phyloP scores from a whole-genome alignment of 53 echinoderm and acorn worm species.

The Paracentrotus lividus region DNA sequence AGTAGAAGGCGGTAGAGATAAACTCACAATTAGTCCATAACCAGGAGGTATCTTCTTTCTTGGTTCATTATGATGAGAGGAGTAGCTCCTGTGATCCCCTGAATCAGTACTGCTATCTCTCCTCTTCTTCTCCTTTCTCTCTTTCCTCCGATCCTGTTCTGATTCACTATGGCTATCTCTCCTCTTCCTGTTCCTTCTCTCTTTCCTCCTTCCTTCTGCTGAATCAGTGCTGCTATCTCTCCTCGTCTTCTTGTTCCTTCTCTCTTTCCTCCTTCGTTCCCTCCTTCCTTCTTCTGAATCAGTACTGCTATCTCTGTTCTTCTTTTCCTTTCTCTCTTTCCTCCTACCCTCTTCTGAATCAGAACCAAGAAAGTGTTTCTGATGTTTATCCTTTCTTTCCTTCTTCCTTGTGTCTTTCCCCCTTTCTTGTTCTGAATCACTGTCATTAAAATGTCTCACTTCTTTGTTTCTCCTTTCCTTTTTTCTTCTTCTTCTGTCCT shows the following conservation, averaged over 20 bases:
- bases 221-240: not conserved
- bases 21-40: conserved; percentile 84
- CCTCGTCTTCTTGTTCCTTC: conserved; percentile 4
- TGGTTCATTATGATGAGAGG: conserved; percentile 21
- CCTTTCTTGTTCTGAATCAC: conserved; percentile 61
- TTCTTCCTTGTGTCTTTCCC: conserved; percentile 41
- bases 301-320: no score
- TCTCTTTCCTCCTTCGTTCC: not conserved
- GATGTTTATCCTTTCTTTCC: not conserved
- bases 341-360: conserved; percentile 11
- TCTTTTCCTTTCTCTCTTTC: no score
- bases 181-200: conserved; percentile 1
- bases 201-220: no score
- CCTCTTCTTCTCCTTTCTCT: conserved; percentile 34
- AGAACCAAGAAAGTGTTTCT: not conserved
- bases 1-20: no score
- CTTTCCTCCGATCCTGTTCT: not conserved
- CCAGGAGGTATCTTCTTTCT: conserved; percentile 58
- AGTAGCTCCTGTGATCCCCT: conserved; percentile 48
- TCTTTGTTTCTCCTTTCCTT: not conserved
- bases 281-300: conserved; percentile 54
- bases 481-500: conserved; percentile 56
- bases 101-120: not conserved
- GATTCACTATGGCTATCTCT: not conserved
- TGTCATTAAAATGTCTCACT: not conserved